Base-by-base conservation (phyloP, 2,888 invertebrate species). In the Platycheirus rosarum region DNA sequence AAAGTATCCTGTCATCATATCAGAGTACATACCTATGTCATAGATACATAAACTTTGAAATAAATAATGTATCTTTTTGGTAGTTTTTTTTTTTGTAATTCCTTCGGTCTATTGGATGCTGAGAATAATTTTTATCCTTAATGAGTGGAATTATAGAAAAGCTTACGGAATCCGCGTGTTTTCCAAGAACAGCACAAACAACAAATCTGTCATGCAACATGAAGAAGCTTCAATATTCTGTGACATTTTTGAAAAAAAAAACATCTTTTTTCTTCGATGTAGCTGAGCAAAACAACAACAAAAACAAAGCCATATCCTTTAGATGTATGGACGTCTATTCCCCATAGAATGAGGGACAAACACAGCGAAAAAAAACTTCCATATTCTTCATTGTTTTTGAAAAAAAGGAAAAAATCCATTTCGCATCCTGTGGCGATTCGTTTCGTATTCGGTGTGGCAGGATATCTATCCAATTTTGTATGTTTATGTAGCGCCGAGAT, bases 391-490 rank as follows among this genome's bases (percentile, higher is more conserved):
- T 77, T 70, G 66, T 77, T 65, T 55, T 70, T 63, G 18, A n/a
- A 18, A 44, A 75, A 23, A 44, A 65, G 55, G 44, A 29, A 73
- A 51, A 77, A 68, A 77, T 82, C 63, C 82, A 82, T 82, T 82
- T 82, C 82, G 77, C 82, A 82, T 82, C 82, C 82, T 82, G 82
- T 82, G 82, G 82, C 82, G 82, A 82, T 82, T 82, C 82, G 82
- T 77, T 82, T 82, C 71, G 82, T 82, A 82, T 82, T 82, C 82
- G 82, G 82, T 82, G 82, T 68, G 71, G 82, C 82, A 82, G 82
- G 77, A 82, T 82, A 82, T 82, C 77, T 68, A 82, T 73, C 82
- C 77, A 82, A 82, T 82, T 77, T 66, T 77, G 63, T 74, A 53
- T 79, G 57, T 57, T 55, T 69, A 62, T 69, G 35, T 74, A 53